phyloP scores from a whole-genome alignment of 1,140 invertebrate genomes.

The Laodelphax striatellus region DNA sequence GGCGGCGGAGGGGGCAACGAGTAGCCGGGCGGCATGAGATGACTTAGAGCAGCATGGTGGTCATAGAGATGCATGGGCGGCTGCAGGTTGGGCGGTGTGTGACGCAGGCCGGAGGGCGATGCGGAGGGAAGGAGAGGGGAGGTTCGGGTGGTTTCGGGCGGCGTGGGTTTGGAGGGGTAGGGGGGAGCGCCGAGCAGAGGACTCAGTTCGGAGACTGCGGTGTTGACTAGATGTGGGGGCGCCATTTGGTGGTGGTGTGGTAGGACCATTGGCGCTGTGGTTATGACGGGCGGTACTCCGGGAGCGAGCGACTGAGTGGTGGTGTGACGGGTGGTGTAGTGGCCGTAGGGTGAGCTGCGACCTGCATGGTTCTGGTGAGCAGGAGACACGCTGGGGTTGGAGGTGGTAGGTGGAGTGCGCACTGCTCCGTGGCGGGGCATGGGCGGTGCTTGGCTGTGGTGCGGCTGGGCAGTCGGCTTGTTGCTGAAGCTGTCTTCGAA shows the following conservation, averaged over 20 bases:
- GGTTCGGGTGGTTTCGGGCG: not conserved
- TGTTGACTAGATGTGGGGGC: not conserved
- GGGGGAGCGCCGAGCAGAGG: not conserved
- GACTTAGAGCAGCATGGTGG: not conserved
- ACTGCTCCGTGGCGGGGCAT: too few relatives aligned
- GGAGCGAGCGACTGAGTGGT: not conserved
- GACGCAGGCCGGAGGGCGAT: not conserved
- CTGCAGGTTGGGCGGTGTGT: not conserved
- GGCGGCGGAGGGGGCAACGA: too few relatives aligned
- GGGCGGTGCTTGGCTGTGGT: too few relatives aligned
- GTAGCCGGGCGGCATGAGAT: too few relatives aligned
- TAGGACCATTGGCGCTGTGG: not conserved
- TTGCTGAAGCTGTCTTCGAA: conserved; percentile 30
- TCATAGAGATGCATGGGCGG: not conserved
- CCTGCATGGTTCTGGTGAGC: too few relatives aligned
- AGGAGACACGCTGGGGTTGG: too few relatives aligned
- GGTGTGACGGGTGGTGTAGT: too few relatives aligned
- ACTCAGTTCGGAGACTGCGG: not conserved
- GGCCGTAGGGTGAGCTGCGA: too few relatives aligned
- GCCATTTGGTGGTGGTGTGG: not conserved
- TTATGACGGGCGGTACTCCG: not conserved
- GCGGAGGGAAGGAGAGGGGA: not conserved
- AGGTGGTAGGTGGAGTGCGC: too few relatives aligned
- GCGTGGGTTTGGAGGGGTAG: not conserved
- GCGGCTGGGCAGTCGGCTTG: not conserved